Percentiles rank a stretch among this genome's conserved stretches.
These are phyloP conservation scores for Teleogryllus oceanicus DNA, from an alignment of 2,888 invertebrate genomes.

Conservation along the genomic window DNA sequence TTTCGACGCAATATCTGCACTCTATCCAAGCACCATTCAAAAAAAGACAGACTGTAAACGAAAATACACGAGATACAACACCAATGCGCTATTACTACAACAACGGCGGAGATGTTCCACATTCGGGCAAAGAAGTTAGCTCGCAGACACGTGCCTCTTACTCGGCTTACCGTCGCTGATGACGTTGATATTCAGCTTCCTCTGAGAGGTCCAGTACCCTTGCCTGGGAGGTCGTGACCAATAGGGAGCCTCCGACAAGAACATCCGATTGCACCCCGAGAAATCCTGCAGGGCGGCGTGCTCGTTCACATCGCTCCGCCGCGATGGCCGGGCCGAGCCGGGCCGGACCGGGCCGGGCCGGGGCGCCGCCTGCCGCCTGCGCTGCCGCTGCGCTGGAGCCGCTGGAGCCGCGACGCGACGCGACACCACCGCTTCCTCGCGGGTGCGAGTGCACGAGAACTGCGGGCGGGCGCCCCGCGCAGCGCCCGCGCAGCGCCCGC, in stretches of 20 bases:
- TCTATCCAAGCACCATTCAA: too few species aligned
- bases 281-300: too few species aligned
- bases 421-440: neutral
- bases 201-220: constrained; percentile 36
- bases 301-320: constrained; percentile 19
- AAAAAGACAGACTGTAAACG: too few species aligned
- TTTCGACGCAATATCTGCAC: too few species aligned
- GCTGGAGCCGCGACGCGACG: neutral
- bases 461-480: constrained; percentile 20
- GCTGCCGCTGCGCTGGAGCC: neutral
- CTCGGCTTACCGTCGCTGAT: constrained; percentile 39
- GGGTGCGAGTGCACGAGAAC: neutral
- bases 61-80: too few species aligned
- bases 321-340: constrained; percentile 22
- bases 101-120: too few species aligned
- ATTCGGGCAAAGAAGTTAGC: too few species aligned
- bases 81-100: too few species aligned
- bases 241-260: constrained; percentile 39
- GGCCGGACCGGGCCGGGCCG: constrained; percentile 28
- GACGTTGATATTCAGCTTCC: constrained; percentile 39
- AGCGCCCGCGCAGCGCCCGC: too few species aligned
- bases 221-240: constrained; percentile 38
- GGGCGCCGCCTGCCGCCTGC: constrained; percentile 19
- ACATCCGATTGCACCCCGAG: constrained; percentile 31
- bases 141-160: too few species aligned